Evolutionary conservation across 2,888 invertebrate genomes (phyloP), one percentile per base, ranked within the genome.

Genomic region (Drosophila tanythrix): DNA sequence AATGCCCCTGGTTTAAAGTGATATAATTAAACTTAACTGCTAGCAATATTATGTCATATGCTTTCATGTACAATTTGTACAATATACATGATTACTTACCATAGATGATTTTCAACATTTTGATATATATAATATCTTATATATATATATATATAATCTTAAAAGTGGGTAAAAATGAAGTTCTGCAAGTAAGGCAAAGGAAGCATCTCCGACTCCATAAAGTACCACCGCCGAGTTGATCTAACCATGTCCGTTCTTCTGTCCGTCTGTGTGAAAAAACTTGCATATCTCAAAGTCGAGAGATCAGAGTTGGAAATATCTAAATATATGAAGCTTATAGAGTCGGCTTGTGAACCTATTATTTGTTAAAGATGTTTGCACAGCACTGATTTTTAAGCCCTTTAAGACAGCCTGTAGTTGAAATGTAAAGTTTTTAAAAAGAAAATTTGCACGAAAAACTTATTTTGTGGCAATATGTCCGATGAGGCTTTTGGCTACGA

Each of bases 401-500:
- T 21, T 56, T 21, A 15, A 27, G n/a, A 40, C 5, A 56, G 10
- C 21, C 18, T 25, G 3, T 8, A 25, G 40, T 27, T 31, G 8
- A n/a, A 43, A 31, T 31, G n/a, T 31, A 18, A 31, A 43, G 48
- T 59, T 35, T 25, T 15, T 48, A 15, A 4, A 62, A 62, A 35
- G 27, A 35, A 62, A 35, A 35, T 43, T 43, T n/a, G 27, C 1
- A 11, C 3, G 11, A 48, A 55, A 63, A 61, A 38, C 53, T 31
- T 40, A 25, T 13, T 29, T 31, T n/a, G 59, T 29, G n/a, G 8
- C 38, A 33, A 40, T 48, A 48, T 62, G 55, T 56, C 70, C 71
- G 72, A 65, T 70, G 70, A 80, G 73, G 77, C 69, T 61, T 40
- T 74, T 3, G 43, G 50, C 21, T 40, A n/a, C 52, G 56, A 58